Evolutionary conservation across 1,140 invertebrate species (phyloP), one percentile per base, ranked within the genome.

Genomic region (Centruroides sculpturatus): DNA sequence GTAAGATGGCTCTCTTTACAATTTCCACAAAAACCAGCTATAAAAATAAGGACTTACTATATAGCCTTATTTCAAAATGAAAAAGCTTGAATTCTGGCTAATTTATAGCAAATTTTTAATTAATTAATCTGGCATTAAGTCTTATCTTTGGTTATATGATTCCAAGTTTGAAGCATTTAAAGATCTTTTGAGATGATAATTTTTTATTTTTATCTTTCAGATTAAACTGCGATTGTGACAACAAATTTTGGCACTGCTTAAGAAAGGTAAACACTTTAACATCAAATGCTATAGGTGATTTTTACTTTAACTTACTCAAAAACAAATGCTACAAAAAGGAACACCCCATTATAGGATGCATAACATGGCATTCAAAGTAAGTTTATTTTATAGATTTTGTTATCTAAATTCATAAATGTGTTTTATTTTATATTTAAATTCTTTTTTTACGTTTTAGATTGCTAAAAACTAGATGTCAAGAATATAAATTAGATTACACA

Each of bases 161-260:
- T 23, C 23, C 23, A 23, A 23, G 1, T 23, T 23, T 23, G 23
- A 23, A 1, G 23, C 23, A 23, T 23, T 23, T 23, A 23, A 23
- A 23, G 23, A 23, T 2, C 23, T 2, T 23, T 23, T 1, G 2
- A 0, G 23, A 23, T 2, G 23, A 23, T 23, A 23, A 23, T 23
- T 23, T 23, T 23, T 2, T n/a, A n/a, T 23, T 23, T 23, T 23
- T 23, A 23, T 23, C 8, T 66, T 70, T 47, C 69, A 79, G 78
- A 76, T 90, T 83, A 52, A 89, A 92, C 70, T 93, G 90, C 71
- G 78, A 77, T n/a, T 93, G 90, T 72, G 89, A 93, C 70, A 81
- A 85, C 60, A 80, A 81, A 68, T 80, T 93, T 23, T 86, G 83
- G 72, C 76, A 82, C 3, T 93, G 90, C 75, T 76, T 93, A 47